phyloP scores from a whole-genome alignment of 1,140 invertebrate species.

The Drosophila leontia region DNA sequence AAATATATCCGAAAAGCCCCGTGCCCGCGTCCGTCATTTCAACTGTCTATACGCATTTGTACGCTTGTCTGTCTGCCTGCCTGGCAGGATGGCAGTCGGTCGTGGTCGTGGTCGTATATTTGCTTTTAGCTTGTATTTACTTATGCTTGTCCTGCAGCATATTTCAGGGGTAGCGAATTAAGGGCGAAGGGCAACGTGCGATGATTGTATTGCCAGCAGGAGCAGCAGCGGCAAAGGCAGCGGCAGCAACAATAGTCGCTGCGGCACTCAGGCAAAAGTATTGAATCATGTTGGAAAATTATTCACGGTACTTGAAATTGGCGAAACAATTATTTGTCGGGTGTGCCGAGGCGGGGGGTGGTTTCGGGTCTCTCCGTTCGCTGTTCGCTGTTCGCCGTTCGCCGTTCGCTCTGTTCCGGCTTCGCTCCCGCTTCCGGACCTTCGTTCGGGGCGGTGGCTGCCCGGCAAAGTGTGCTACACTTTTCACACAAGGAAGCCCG shows the following conservation, averaged over 20 bases:
- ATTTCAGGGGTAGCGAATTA: constrained; percentile 61
- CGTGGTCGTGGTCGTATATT: constrained; percentile 59
- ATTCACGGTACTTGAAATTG: constrained; percentile 82
- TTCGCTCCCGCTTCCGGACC: constrained; percentile 14
- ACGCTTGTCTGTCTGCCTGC: constrained; percentile 64
- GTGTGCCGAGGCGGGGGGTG: constrained; percentile 26
- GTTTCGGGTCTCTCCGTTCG: constrained; percentile 13
- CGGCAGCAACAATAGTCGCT: constrained; percentile 31
- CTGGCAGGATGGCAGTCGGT: constrained; percentile 30
- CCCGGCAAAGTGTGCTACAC: constrained; percentile 74
- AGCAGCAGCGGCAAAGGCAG: constrained; percentile 18
- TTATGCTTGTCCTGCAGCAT: constrained; percentile 71
- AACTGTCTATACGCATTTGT: constrained; percentile 82
- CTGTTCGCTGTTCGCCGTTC: neutral
- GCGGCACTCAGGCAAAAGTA: constrained; percentile 68
- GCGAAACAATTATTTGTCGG: constrained; percentile 78
- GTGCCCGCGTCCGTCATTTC: constrained; percentile 57
- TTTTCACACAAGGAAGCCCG: constrained; percentile 55
- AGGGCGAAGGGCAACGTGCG: constrained; percentile 52
- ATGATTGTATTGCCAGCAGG: constrained; percentile 36
- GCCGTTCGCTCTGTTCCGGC: constrained; percentile 3
- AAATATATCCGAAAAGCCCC: constrained; percentile 63
- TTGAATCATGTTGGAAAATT: constrained; percentile 82
- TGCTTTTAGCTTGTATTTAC: constrained; percentile 77
- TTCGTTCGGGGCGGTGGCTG: constrained; percentile 44